Evolutionary conservation across 2,113 vertebrate genomes (phyloP), one percentile per base, ranked within the genome.

Genomic region (Halcyon senegalensis): DNA sequence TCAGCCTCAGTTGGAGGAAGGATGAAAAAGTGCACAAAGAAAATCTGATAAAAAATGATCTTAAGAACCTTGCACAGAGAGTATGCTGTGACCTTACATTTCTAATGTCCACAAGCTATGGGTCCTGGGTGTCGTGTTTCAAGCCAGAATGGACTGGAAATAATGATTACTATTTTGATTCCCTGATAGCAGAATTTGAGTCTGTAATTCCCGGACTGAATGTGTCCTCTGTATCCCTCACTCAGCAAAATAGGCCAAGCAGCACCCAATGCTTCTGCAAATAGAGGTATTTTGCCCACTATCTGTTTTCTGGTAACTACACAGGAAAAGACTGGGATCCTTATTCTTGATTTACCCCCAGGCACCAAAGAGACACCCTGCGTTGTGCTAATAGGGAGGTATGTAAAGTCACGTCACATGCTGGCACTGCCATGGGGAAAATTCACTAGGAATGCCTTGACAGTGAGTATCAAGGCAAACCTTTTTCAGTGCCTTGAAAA

Each of bases 371-470:
- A 90, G 50, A 37, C 70, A 20, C 7, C 25, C 56, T 70, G 20
- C 17, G 2, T 4, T 67, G 25, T 48, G 30, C 24, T 77, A 74
- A 48, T 7, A 80, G 21, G 28, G 31, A 92, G 10, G 15, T 63
- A 37, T n/a, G 60, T 67, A 80, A 93, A 69, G 37, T 69, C 37
- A 74, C 63, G 44, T 93, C 76, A 73, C 20, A 51, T 0, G 1
- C 72, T 63, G 63, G 46, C 23, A 51, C 0, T 77, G 27, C 33
- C 67, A 66, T 19, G 11, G 35, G 33, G 44, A 33, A 86, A 81
- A 73, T 84, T 62, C 20, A 5, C 19, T 46, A 37, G 50, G 55
- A 85, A 74, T 0, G 0, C 27, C 56, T 75, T 0, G 0, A 10
- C 51, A 46, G 11, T 17, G 25, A 69, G 16, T 43, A 56, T 35